A percentile compares a stretch with the other conserved stretches of the same genome.
Conservation (phyloP, 2,888 invertebrate species). For the Nymphalis polychloros region DNA sequence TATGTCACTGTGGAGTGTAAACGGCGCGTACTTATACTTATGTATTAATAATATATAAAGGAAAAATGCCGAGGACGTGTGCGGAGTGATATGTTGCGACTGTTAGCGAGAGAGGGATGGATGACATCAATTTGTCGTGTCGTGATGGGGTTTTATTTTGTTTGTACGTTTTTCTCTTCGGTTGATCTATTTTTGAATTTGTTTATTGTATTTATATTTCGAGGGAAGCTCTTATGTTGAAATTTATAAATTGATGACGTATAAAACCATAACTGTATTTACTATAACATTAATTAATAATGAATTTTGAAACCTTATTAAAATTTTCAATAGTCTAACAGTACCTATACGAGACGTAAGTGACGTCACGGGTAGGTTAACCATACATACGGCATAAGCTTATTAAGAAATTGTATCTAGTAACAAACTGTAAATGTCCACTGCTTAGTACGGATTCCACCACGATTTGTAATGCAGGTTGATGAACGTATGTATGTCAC, state of each 20-base stretch:
- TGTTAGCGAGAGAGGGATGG: constrained; percentile 80
- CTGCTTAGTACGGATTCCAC: no score
- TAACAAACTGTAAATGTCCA: no score
- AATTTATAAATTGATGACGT: not conserved
- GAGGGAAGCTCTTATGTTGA: constrained; percentile 12
- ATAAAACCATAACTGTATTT: not conserved
- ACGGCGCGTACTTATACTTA: constrained; percentile 74
- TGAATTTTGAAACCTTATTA: no score
- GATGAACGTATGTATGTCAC: no score
- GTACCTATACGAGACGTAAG: no score
- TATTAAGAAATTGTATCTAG: no score
- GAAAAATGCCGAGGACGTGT: constrained; percentile 81
- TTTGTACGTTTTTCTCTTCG: constrained; percentile 62
- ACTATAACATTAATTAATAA: not conserved
- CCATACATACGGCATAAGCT: no score
- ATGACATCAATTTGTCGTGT: constrained; percentile 81
- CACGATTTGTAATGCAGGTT: no score
- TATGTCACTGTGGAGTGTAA: constrained; percentile 54
- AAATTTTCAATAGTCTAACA: no score
- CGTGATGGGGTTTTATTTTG: constrained; percentile 82
- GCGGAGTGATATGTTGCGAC: constrained; percentile 80
- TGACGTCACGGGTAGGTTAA: no score
- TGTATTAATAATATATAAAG: constrained; percentile 82
- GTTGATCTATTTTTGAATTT: constrained; percentile 41
- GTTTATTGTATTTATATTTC: constrained; percentile 43